Evolutionary conservation across 2,888 invertebrate genomes (phyloP), one percentile per base, ranked within the genome.

Genomic region (Sisyra nigra): DNA sequence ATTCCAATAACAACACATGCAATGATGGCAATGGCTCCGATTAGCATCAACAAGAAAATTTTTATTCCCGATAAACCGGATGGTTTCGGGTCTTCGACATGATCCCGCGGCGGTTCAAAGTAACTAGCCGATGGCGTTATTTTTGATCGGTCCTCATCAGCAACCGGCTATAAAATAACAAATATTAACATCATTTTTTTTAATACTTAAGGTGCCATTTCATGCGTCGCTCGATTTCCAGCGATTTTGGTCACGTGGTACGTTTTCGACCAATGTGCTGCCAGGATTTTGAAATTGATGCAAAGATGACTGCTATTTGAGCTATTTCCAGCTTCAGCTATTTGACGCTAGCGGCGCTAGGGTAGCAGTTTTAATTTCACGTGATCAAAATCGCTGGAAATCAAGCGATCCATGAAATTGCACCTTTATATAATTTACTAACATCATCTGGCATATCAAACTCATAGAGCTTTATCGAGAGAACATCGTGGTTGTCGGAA

Each of bases 401-500:
- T n/a, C n/a, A n/a, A n/a, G n/a, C n/a, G n/a, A n/a, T n/a, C n/a
- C n/a, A n/a, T n/a, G n/a, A n/a, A 24, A 24, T 7, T 7, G 24
- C 24, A 3, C 3, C 24, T 24, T 24, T 24, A 7, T n/a, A 24
- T 7, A 5, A 33, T 13, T n/a, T 44, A 55, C 65, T 65, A 59
- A 71, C 72, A 57, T 72, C 76, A 47, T 76, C 73, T 42, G 83
- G 72, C 42, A 80, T 63, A 57, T 94, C 93, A 45, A 97, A 68
- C 59, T 97, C 93, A 57, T 84, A 97, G 56, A 94, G 75, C 65
- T 91, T 86, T 47, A 98, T 72, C 2, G 91, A 81, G 48, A 91
- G 71, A 47, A 98, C 74, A 62, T 98, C 97, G 61, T 98, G 98
- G 62, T 87, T 92, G 68, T 98, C 98, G 47, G 86, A 81, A 36